A percentile compares a stretch with the other conserved stretches of the same genome.
phyloP scores from a whole-genome alignment of 2,888 invertebrate genomes.

The Allacma fusca region DNA sequence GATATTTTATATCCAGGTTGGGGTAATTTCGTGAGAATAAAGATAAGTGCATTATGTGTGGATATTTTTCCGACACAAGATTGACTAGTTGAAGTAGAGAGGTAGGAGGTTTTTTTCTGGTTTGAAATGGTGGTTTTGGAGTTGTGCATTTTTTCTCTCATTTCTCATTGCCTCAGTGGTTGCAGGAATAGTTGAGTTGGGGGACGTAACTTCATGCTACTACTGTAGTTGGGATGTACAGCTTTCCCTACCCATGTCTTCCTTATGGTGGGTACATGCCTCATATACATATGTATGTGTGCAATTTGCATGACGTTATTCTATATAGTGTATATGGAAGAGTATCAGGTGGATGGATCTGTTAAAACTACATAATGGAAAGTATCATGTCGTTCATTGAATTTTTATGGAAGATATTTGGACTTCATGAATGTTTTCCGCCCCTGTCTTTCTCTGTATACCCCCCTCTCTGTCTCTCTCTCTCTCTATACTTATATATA shows the following conservation, averaged over 20 bases:
- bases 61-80: neutral
- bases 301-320: neutral
- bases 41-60: no score
- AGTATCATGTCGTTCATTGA: conserved; percentile 1
- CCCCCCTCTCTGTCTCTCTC: neutral
- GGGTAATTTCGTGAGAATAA: no score
- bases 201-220: no score
- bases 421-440: neutral
- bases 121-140: neutral
- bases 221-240: no score
- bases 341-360: conserved; percentile 1
- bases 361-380: conserved; percentile 5
- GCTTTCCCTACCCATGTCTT: no score
- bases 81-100: neutral
- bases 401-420: neutral
- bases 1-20: no score
- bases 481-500: neutral
- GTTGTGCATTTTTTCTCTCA: neutral
- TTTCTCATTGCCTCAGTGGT: no score
- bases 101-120: neutral
- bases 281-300: neutral
- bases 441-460: neutral
- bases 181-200: no score
- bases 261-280: neutral
- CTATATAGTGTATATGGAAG: neutral